A percentile compares a stretch with the other conserved stretches of the same genome.
Conservation (phyloP, 2,113 vertebrate species). For the Oostethus manadensis region DNA sequence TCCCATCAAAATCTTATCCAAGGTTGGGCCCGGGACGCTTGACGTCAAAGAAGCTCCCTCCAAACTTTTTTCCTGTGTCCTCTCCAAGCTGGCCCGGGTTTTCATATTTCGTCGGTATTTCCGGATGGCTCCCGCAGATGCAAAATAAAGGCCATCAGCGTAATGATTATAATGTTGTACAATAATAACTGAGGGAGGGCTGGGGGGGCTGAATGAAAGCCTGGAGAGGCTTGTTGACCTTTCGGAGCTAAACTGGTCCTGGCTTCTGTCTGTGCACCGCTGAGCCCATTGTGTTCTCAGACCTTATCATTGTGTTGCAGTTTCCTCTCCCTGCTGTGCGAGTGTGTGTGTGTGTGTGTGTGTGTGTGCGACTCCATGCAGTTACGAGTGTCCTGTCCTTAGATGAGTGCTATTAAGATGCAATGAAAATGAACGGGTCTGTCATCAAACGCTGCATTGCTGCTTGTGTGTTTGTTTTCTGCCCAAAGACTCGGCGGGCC, state of each 20-base stretch:
- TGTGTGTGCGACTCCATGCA: conserved; percentile 30
- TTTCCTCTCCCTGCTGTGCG: conserved; percentile 65
- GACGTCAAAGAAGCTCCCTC: conserved; percentile 57
- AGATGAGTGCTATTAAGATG: conserved; percentile 7
- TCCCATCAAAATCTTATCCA: conserved; percentile 12
- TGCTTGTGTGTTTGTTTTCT: too few relatives aligned
- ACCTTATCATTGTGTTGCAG: conserved; percentile 78
- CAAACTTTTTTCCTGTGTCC: conserved; percentile 28
- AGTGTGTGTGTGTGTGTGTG: conserved; percentile 43
- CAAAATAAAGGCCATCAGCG: conserved; percentile 73
- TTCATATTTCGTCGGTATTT: conserved; percentile 73
- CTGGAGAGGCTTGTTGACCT: conserved; percentile 73
- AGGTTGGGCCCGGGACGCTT: conserved; percentile 42
- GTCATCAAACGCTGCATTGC: too few relatives aligned
- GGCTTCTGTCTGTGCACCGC: conserved; percentile 70
- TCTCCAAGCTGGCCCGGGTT: conserved; percentile 46
- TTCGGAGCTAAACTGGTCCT: conserved; percentile 74
- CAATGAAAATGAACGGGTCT: neutral
- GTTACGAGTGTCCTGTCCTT: conserved; percentile 31
- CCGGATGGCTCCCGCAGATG: conserved; percentile 66
- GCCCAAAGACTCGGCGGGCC: too few relatives aligned
- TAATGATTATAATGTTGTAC: conserved; percentile 65
- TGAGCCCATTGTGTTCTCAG: conserved; percentile 72
- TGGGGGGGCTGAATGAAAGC: conserved; percentile 64
- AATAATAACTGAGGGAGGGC: conserved; percentile 59